phyloP scores from a whole-genome alignment of 1,140 invertebrate genomes.

The Mylabris phalerata region DNA sequence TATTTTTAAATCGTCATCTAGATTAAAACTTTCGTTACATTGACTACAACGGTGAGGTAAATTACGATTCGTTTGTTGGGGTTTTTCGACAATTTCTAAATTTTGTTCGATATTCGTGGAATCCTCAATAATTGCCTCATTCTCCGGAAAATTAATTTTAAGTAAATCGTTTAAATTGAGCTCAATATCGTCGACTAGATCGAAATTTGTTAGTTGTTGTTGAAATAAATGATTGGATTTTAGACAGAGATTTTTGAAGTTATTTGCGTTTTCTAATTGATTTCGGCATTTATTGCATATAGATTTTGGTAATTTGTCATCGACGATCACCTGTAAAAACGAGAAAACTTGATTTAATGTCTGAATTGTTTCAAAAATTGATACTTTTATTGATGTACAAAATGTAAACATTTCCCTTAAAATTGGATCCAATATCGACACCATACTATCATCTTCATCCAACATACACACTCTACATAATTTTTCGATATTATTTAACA shows the following conservation, averaged over 20 bases:
- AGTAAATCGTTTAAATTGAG: constrained; percentile 10
- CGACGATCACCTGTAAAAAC: constrained; percentile 12
- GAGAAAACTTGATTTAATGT: neutral
- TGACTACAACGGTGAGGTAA: constrained; percentile 1
- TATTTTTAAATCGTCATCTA: constrained; percentile 21
- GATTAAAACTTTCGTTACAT: constrained; percentile 10
- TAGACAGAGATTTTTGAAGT: constrained; percentile 26
- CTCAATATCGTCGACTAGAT: constrained; percentile 11
- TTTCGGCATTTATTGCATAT: constrained; percentile 25
- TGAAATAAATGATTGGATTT: constrained; percentile 22
- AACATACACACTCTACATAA: constrained; percentile 26
- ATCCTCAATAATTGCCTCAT: constrained; percentile 2
- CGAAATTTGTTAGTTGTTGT: constrained; percentile 16
- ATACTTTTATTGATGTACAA: constrained; percentile 24
- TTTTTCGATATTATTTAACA: constrained; percentile 17
- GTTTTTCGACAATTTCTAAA: neutral
- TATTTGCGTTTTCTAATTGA: constrained; percentile 18
- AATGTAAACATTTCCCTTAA: constrained; percentile 21
- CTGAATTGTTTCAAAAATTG: neutral
- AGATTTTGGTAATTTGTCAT: constrained; percentile 18
- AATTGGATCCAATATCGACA: constrained; percentile 16
- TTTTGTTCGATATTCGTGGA: neutral
- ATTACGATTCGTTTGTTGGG: neutral
- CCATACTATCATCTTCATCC: constrained; percentile 18
- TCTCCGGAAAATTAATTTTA: constrained; percentile 7